These are phyloP conservation scores for Drosophila sp. DNA, from an alignment of 1,140 invertebrate species.

Conservation along the genomic window DNA sequence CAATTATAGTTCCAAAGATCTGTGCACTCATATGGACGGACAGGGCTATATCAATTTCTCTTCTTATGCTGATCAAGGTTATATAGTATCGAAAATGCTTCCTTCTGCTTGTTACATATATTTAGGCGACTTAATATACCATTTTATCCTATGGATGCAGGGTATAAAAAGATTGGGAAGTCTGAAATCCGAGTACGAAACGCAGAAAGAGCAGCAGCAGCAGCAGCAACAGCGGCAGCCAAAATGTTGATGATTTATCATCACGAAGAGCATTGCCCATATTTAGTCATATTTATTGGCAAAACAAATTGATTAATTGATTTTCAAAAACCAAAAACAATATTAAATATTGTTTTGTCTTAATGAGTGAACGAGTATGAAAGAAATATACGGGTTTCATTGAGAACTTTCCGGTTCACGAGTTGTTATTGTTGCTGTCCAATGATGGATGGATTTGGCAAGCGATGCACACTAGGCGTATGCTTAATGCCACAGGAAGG, in stretches of 20 bases:
- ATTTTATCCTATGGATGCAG: too few species aligned
- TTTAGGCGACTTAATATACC: too few species aligned
- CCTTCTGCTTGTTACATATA: too few species aligned
- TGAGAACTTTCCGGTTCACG: constrained; percentile 53
- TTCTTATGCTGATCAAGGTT: too few species aligned
- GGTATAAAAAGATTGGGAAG: too few species aligned
- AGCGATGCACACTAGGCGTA: constrained; percentile 1
- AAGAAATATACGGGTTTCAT: constrained; percentile 48
- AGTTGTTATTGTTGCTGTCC: neutral
- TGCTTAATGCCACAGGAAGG: constrained; percentile 9
- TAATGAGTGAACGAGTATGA: constrained; percentile 34
- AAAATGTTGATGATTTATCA: constrained; percentile 60
- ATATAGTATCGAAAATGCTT: too few species aligned
- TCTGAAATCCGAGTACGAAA: too few species aligned
- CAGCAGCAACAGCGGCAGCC: neutral
- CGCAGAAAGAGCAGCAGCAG: constrained; percentile 23
- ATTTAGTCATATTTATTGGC: constrained; percentile 75
- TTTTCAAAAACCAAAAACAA: constrained; percentile 6
- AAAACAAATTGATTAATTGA: constrained; percentile 80
- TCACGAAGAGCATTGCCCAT: constrained; percentile 57
- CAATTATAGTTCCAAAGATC: too few species aligned
- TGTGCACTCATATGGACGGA: too few species aligned
- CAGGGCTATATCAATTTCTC: too few species aligned
- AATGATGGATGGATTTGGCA: constrained; percentile 8
- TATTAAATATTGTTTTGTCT: constrained; percentile 12